Percentiles rank a stretch among this genome's conserved stretches.
Conservation (phyloP, 53 echinoderm and acorn worm genomes). For the Zoroaster sp. region DNA sequence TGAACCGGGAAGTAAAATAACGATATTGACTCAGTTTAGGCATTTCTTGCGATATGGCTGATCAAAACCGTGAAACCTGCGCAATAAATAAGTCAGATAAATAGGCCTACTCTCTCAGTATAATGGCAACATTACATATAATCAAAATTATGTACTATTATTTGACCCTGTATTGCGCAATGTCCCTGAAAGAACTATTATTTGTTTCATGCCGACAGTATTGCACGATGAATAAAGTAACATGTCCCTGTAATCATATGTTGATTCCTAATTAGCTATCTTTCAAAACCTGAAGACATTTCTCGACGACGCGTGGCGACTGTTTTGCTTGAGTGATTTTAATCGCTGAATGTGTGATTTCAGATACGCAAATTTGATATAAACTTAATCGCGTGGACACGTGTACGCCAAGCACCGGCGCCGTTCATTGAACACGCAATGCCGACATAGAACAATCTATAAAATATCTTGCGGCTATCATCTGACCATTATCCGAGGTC, state of each 20-base stretch:
- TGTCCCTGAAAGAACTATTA: not conserved
- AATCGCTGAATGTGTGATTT: slow-evolving; percentile 22
- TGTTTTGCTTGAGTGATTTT: not conserved
- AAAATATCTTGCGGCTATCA: not conserved
- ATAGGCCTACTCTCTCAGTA: no score
- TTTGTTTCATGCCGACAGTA: not conserved
- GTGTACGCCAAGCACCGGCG: not conserved
- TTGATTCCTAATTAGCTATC: not conserved
- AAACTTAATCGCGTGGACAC: not conserved
- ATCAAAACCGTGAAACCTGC: no score
- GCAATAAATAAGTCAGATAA: no score
- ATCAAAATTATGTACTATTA: no score
- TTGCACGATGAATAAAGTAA: not conserved
- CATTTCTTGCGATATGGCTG: no score
- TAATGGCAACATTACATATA: no score
- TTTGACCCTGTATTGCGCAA: not conserved
- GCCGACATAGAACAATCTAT: not conserved
- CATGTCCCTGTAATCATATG: not conserved
- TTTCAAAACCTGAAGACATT: not conserved
- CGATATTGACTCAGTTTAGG: no score
- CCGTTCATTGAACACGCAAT: not conserved
- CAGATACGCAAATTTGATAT: not conserved
- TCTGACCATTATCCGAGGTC: not conserved
- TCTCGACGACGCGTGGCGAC: not conserved
- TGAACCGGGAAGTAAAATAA: no score